Evolutionary conservation across 1,140 invertebrate species (phyloP).

Genomic region (Drosophila sp.): DNA sequence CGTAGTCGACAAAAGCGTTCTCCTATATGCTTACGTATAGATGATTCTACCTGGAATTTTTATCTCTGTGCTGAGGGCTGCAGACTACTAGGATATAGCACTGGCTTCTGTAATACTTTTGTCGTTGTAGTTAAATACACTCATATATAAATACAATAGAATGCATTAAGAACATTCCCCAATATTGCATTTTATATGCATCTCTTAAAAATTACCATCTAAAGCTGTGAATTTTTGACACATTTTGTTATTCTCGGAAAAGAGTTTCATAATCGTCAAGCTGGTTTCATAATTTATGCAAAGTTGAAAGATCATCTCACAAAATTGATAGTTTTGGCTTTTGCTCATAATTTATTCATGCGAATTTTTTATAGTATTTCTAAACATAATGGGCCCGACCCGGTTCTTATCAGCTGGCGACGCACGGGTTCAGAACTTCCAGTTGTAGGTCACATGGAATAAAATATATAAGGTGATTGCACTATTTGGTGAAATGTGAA

Average conservation of each 20-base stretch:
- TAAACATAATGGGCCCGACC: constrained; percentile 16
- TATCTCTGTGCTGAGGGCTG: neutral
- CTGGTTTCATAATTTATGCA: neutral
- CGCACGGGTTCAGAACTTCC: constrained; percentile 3
- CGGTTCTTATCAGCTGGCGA: constrained; percentile 18
- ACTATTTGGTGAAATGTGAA: constrained; percentile 20
- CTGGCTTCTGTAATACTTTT: neutral
- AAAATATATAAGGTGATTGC: constrained; percentile 20
- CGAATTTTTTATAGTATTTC: neutral
- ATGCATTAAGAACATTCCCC: neutral
- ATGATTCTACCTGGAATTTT: neutral
- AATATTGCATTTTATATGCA: neutral
- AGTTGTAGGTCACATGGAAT: neutral
- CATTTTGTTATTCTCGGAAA: neutral
- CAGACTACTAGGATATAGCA: neutral
- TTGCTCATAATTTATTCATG: constrained; percentile 14
- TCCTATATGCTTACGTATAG: neutral
- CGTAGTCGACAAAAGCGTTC: constrained; percentile 31
- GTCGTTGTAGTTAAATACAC: neutral
- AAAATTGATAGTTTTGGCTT: neutral
- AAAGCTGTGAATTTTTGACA: neutral
- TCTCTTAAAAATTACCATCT: too few species aligned
- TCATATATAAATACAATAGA: neutral
- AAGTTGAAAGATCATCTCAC: constrained; percentile 8
- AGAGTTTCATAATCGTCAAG: neutral